A percentile compares a stretch with the other conserved stretches of the same genome.
Conservation (phyloP, 1,140 invertebrate genomes). For the Macrobrachium rosenbergii region DNA sequence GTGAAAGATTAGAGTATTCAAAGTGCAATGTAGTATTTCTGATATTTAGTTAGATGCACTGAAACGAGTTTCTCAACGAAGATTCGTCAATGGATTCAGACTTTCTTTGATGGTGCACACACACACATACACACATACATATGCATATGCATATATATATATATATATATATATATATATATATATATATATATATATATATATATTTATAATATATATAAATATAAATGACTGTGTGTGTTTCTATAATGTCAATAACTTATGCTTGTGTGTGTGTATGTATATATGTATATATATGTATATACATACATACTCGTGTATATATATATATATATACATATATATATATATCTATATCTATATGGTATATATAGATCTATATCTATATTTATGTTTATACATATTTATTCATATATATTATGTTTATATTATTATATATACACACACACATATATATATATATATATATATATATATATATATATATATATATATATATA, state of each 20-base stretch:
- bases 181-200: too few species aligned
- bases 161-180: neutral
- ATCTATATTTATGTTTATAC: too few species aligned
- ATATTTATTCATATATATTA: too few species aligned
- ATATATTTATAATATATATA: too few species aligned
- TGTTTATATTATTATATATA: conserved; percentile 7
- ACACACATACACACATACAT: conserved; percentile 26
- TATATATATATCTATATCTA: conserved; percentile 46
- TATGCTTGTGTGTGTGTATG: too few species aligned
- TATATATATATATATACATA: conserved; percentile 43
- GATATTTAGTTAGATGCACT: neutral
- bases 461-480: conserved; percentile 48
- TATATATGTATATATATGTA: too few species aligned
- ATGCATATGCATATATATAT: conserved; percentile 23
- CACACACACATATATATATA: conserved; percentile 37
- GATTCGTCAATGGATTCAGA: neutral
- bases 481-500: conserved; percentile 43
- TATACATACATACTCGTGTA: neutral
- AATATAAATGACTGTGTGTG: too few species aligned
- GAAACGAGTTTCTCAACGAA: neutral
- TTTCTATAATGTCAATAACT: too few species aligned
- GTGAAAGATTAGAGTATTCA: neutral
- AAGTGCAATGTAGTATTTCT: neutral
- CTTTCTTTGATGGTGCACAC: too few species aligned
- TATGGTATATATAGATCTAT: conserved; percentile 31